Percentiles rank a stretch among this genome's conserved stretches.
These are phyloP conservation scores for Drosophila koepferae DNA, from an alignment of 2,888 invertebrate species.

Conservation along the genomic window DNA sequence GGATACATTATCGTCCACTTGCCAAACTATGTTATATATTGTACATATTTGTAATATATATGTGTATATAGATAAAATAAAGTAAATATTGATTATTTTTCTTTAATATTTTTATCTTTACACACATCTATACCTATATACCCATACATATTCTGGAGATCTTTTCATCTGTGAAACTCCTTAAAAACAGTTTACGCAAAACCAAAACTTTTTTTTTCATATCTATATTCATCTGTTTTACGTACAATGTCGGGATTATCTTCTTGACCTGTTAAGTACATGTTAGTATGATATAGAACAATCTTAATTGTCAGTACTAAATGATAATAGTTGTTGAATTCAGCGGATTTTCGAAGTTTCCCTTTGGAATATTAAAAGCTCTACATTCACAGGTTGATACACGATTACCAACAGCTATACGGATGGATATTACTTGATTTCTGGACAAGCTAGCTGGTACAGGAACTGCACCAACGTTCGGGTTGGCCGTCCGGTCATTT, in stretches of 20 bases:
- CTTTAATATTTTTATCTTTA: not conserved
- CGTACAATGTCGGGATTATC: not conserved
- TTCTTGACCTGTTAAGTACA: not conserved
- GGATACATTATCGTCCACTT: too few species aligned
- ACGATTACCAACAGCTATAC: not conserved
- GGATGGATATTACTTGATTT: conserved; percentile 51
- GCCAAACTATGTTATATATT: too few species aligned
- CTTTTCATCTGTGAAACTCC: not conserved
- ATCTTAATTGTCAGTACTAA: not conserved
- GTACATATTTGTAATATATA: not conserved
- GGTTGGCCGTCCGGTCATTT: conserved; percentile 88
- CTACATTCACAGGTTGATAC: not conserved
- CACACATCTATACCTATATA: not conserved
- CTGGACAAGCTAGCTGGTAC: conserved; percentile 84
- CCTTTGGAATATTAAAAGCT: not conserved
- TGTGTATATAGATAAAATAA: not conserved
- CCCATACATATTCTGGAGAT: not conserved
- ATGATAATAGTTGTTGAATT: not conserved
- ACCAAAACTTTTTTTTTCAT: not conserved
- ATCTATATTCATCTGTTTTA: conserved; percentile 5
- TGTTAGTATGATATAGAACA: not conserved
- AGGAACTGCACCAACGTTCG: conserved; percentile 87
- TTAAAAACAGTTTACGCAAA: not conserved
- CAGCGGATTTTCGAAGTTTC: conserved; percentile 1
- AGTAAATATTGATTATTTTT: not conserved